phyloP scores from a whole-genome alignment of 2,888 invertebrate genomes.

The Myopa testacea region DNA sequence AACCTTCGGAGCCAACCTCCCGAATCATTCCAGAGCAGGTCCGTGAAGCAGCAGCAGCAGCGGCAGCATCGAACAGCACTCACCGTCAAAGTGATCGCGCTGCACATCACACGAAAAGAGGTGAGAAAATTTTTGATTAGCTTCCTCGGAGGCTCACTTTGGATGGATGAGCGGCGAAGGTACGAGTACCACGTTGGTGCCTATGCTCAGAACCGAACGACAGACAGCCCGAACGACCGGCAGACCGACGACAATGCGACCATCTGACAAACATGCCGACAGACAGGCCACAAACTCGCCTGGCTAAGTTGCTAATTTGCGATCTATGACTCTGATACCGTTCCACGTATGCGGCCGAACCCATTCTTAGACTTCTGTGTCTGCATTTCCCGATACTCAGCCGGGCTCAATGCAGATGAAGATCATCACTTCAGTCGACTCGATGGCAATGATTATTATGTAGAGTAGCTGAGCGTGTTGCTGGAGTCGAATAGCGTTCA shows the following conservation, averaged over 20 bases:
- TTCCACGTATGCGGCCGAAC: background rate
- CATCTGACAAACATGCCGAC: conserved; percentile 24
- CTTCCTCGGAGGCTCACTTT: conserved; percentile 61
- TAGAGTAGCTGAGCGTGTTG: conserved; percentile 39
- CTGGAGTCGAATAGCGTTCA: conserved; percentile 5
- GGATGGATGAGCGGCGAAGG: background rate
- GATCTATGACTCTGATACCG: conserved; percentile 37
- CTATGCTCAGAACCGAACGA: background rate
- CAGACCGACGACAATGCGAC: background rate
- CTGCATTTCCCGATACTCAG: conserved; percentile 9
- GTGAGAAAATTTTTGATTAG: conserved; percentile 68
- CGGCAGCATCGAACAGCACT: conserved; percentile 11
- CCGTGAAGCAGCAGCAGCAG: conserved; percentile 9
- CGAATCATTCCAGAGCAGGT: conserved; percentile 31
- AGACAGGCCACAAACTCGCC: conserved; percentile 13
- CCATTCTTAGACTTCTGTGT: conserved; percentile 15
- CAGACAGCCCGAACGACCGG: conserved; percentile 23
- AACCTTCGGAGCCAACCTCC: conserved; percentile 31
- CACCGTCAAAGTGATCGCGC: conserved; percentile 45
- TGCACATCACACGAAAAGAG: conserved; percentile 63
- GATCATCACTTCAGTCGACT: conserved; percentile 58
- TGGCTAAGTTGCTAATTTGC: conserved; percentile 27
- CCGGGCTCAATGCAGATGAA: conserved; percentile 57
- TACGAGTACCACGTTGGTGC: background rate
- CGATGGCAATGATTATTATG: conserved; percentile 59